Evolutionary conservation across 2,888 invertebrate genomes (phyloP).

Genomic region (Lutraria lutraria): DNA sequence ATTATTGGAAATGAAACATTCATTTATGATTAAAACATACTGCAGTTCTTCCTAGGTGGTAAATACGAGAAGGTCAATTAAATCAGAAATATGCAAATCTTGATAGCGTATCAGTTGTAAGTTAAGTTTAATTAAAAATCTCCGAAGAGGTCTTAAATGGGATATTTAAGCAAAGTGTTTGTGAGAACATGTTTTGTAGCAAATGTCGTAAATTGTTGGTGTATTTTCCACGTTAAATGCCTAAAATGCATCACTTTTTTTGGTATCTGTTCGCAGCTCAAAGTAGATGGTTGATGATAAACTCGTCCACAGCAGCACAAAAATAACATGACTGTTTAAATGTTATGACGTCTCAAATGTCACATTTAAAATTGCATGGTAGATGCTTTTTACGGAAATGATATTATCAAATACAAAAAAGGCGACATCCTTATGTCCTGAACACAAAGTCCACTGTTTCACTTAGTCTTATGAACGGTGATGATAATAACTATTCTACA

Average conservation of each 20-base stretch:
- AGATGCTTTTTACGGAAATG: neutral
- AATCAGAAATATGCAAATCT: slow-evolving; percentile 62
- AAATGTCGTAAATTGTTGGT: neutral
- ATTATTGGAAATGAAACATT: slow-evolving; percentile 67
- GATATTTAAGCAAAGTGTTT: neutral
- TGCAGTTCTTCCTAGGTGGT: slow-evolving; percentile 55
- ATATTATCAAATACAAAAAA: neutral
- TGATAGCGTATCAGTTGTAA: slow-evolving; percentile 36
- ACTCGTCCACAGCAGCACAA: neutral
- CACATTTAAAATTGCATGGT: neutral
- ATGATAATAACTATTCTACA: neutral
- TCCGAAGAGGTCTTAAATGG: slow-evolving; percentile 18
- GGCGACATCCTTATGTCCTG: neutral
- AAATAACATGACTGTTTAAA: neutral
- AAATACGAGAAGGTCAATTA: slow-evolving; percentile 61
- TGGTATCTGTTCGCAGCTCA: neutral
- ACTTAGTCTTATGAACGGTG: neutral
- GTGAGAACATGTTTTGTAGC: neutral
- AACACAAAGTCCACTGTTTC: neutral
- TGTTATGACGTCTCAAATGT: neutral
- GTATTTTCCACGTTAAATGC: slow-evolving; percentile 12
- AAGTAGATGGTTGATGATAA: neutral
- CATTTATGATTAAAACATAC: slow-evolving; percentile 62
- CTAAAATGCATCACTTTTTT: slow-evolving; percentile 3
- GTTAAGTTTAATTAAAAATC: slow-evolving; percentile 53